Evolutionary conservation across 2,797 vertebrate genomes (phyloP).

Genomic region (Hapalemur alaotrensis): DNA sequence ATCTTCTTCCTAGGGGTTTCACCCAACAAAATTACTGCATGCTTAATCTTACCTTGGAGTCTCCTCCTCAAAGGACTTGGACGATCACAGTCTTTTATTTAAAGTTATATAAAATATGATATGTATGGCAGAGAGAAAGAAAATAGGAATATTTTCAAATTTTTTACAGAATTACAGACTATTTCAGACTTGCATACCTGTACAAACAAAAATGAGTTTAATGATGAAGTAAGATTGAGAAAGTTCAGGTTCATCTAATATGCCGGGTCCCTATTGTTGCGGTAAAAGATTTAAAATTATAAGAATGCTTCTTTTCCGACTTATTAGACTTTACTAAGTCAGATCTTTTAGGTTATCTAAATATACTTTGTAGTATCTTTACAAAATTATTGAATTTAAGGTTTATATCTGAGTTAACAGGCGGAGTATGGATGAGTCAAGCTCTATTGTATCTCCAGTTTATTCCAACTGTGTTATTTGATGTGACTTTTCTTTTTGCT

Average conservation of each 20-base stretch:
- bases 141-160: not conserved
- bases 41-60: not conserved
- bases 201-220: not conserved
- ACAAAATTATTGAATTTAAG: conserved; percentile 78
- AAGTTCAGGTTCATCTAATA: not conserved
- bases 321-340: conserved; percentile 76
- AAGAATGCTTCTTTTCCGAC: conserved; percentile 61
- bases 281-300: not conserved
- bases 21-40: not conserved
- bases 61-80: not conserved
- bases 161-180: not conserved
- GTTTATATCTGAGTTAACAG: conserved; percentile 44
- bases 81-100: not conserved
- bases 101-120: not conserved
- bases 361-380: conserved; percentile 73
- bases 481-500: conserved; percentile 65
- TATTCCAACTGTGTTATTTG: conserved; percentile 64
- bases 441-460: conserved; percentile 65
- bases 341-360: conserved; percentile 75
- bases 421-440: conserved; percentile 2
- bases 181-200: not conserved
- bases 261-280: not conserved
- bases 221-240: not conserved
- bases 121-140: not conserved
- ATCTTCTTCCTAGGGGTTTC: not conserved